Evolutionary conservation across 2,888 invertebrate species (phyloP).

Genomic region (Acronicta aceris): DNA sequence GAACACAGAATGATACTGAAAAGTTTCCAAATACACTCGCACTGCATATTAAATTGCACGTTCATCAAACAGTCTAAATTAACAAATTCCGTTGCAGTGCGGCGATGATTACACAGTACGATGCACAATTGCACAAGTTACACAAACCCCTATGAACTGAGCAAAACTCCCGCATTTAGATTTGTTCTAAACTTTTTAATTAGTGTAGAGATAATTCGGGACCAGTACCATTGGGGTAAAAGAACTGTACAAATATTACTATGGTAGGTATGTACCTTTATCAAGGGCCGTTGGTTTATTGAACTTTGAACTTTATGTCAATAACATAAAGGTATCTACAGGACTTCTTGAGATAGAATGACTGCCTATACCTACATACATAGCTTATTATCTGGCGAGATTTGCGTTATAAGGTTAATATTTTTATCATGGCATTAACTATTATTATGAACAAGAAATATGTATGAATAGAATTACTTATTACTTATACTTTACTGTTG

Average conservation of each 20-base stretch:
- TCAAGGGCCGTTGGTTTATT: no score
- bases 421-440: no score
- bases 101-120: neutral
- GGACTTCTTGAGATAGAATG: no score
- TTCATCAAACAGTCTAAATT: neutral
- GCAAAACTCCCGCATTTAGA: neutral
- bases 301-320: no score
- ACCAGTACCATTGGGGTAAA: neutral
- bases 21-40: neutral
- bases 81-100: neutral
- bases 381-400: no score
- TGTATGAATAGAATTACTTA: no score
- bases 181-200: constrained; percentile 7
- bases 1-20: neutral
- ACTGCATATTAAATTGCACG: neutral
- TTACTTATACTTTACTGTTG: no score
- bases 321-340: no score
- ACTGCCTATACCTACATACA: no score
- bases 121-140: constrained; percentile 2
- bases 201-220: neutral
- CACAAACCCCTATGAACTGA: constrained; percentile 14
- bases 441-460: no score
- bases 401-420: no score
- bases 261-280: no score
- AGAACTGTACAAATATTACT: neutral